phyloP scores from a whole-genome alignment of 2,113 vertebrate species.

The Pterophyllum scalare region DNA sequence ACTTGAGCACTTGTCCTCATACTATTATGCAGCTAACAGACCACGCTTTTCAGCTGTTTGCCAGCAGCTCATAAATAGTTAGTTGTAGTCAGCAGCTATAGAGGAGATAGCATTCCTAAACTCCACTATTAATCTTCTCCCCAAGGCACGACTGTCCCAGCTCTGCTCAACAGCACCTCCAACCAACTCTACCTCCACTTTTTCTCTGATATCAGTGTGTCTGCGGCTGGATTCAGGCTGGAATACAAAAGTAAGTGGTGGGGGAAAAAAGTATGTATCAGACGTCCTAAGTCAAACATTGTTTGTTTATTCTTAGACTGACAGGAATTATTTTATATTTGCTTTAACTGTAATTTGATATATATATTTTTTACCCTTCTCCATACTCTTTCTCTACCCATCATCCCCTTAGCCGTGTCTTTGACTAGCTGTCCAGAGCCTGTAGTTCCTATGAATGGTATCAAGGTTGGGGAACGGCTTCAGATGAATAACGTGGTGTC shows the following conservation, averaged over 20 bases:
- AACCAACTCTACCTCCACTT: slow-evolving; percentile 99
- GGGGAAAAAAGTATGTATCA: neutral
- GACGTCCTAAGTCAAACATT: neutral
- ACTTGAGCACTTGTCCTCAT: neutral
- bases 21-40: neutral
- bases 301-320: neutral
- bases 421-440: slow-evolving; percentile 95
- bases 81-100: slow-evolving; percentile 14
- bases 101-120: slow-evolving; percentile 48
- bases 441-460: slow-evolving; percentile 88
- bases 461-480: slow-evolving; percentile 92
- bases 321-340: neutral
- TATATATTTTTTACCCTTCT: neutral
- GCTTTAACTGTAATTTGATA: neutral
- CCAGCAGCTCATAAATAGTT: slow-evolving; percentile 14
- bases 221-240: slow-evolving; percentile 95
- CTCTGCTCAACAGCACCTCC: slow-evolving; percentile 97
- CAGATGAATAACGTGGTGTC: slow-evolving; percentile 97
- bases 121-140: slow-evolving; percentile 43
- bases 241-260: slow-evolving; percentile 96
- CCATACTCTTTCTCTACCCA: neutral
- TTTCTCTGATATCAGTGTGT: slow-evolving; percentile 98
- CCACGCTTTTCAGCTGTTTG: slow-evolving; percentile 8
- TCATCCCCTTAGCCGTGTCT: slow-evolving; percentile 86
- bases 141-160: slow-evolving; percentile 93